Evolutionary conservation across 2,888 invertebrate genomes (phyloP), one percentile per base, ranked within the genome.

Genomic region (Acronicta psi): DNA sequence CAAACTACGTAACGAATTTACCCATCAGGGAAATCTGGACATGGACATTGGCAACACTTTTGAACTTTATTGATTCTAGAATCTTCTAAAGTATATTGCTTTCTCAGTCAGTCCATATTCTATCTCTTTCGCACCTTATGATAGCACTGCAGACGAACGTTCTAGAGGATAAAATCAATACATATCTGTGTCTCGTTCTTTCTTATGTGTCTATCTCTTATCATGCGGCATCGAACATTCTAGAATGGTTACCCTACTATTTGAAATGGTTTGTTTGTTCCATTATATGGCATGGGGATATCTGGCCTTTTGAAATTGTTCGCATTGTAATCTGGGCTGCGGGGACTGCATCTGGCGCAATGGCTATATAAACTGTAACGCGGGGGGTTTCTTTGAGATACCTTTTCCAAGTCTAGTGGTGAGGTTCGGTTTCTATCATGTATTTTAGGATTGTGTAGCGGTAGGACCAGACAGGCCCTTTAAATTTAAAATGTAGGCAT

Each of bases 401-500:
- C 83, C 81, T 80, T 82, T 85, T 77, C 71, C 67, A 73, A 83
- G 79, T 80, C 77, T 80, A 83, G 85, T 84, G 75, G 83, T 77
- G 80, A 85, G 86, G 87, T 84, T 83, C 75, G 70, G 61, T 76
- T 59, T 50, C 57, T 57, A 73, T 52, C 51, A 81, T 77, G 75
- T 76, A 75, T 68, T 70, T 64, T 74, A 83, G 74, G 68, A 68
- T 69, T 66, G 54, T 72, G 61, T 70, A 76, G 70, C 71, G 53
- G 62, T 77, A 77, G 78, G 79, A 77, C 62, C 66, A 79, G 69
- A 58, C 64, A 76, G 68, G 67, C 68, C 75, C 65, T 72, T 64
- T 73, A 79, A 75, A 86, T 72, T 64, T 73, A 79, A 75, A 86
- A 84, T 84, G 79, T 82, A 85, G 80, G 75, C 75, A 55, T 58